Base-by-base conservation (phyloP, 2,113 vertebrate species). In the Tychaedon coryphoeus region DNA sequence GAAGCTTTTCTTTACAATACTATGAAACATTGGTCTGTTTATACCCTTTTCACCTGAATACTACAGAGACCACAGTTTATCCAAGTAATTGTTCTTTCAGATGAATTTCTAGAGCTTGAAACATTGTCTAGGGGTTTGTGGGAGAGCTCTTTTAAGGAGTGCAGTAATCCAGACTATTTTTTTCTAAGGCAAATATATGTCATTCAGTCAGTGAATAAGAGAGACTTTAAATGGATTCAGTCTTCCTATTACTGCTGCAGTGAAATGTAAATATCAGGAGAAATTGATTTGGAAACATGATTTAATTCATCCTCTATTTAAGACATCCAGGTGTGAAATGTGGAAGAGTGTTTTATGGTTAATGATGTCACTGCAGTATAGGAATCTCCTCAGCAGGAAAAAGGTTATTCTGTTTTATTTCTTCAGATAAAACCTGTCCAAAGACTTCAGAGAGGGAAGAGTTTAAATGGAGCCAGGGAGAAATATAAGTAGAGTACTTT, bases 241-340 rank as follows among this genome's bases (percentile, higher is more conserved):
- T 82, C 61, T 79, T 93, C 85, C 34, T 56, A 66, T 83, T 90
- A 51, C 74, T 83, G 58, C 57, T 73, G 45, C 65, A 83, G 67
- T 69, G 45, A 83, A 83, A 94, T 64, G 88, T 88, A 95, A 93
- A 84, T 78, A 86, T 47, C 50, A 79, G 15, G 34, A 67, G 56
- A 94, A 91, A 47, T 19, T 77, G 62, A 72, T 75, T 58, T 60
- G 26, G 77, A 95, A 93, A 72, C 42, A 78, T 58, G 34, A 78
- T 90, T 95, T 92, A 92, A 95, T 84, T 95, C 23, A 66, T 88
- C 60, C n/a, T 88, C 71, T 62, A 16, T 93, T 95, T 93, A 90
- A 92, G 51, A 88, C 33, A 90, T 79, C 28, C 53, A 87, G 62
- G 45, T 95, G 66, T 80, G 57, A 92, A 95, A 95, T 76, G 48